Conservation (phyloP, 2,113 vertebrate species). For the Dendropsophus ebraccatus region DNA sequence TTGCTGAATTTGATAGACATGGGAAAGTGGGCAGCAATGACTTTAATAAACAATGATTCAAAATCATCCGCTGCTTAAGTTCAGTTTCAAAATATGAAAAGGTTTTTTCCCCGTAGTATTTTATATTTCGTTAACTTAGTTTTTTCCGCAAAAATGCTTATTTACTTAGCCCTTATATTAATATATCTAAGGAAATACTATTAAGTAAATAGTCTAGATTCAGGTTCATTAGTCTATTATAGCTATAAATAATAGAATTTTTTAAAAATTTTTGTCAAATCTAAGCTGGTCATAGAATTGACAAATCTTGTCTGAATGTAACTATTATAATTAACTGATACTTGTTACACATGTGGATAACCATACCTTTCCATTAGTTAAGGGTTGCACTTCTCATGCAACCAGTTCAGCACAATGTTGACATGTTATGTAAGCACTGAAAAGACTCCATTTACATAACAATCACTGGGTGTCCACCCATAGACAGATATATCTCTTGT, state of each 20-base stretch:
- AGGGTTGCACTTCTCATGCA: no score
- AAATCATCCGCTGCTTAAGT: not conserved
- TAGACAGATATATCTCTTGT: no score
- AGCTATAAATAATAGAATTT: no score
- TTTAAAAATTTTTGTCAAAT: not conserved
- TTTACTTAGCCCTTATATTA: not conserved
- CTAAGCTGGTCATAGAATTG: no score
- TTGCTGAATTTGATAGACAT: conserved; percentile 20
- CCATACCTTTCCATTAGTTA: no score
- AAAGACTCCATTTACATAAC: no score
- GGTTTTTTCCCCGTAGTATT: not conserved
- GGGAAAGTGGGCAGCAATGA: conserved; percentile 40
- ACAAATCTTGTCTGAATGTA: not conserved
- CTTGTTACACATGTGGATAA: not conserved
- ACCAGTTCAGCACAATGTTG: no score
- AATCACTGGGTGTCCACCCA: no score
- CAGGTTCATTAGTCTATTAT: no score
- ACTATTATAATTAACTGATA: not conserved
- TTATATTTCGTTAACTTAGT: not conserved
- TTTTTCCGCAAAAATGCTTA: not conserved
- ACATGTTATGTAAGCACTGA: no score
- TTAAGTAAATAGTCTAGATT: no score
- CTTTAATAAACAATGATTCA: conserved; percentile 43
- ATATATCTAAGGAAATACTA: no score
- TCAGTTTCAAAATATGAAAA: conserved; percentile 9